Evolutionary conservation across 2,797 vertebrate species (phyloP).

Genomic region (Hyperoplus lanceolatus): DNA sequence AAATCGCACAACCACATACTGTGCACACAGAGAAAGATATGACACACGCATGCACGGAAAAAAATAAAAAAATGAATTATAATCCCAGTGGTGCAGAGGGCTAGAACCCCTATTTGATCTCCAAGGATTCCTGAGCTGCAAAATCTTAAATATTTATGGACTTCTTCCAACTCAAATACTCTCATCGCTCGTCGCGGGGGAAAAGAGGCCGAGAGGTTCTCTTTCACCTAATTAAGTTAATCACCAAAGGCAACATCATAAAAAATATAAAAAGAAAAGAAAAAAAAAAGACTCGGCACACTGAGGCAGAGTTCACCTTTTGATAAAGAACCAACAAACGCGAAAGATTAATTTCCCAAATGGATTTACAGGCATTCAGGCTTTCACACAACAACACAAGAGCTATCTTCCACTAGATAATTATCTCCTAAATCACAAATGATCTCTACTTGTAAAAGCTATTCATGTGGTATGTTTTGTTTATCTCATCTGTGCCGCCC

Average conservation of each 20-base stretch:
- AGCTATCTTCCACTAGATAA: neutral
- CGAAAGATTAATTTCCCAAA: neutral
- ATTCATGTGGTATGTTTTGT: neutral
- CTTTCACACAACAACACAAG: neutral
- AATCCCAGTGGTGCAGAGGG: slow-evolving; percentile 39
- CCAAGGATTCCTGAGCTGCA: slow-evolving; percentile 51
- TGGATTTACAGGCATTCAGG: neutral
- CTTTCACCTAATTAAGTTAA: slow-evolving; percentile 33
- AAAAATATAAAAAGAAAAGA: neutral
- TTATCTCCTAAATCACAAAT: neutral
- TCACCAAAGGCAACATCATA: neutral
- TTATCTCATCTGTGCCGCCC: neutral
- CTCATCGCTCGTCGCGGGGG: neutral
- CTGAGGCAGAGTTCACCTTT: slow-evolving; percentile 24
- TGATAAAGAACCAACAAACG: slow-evolving; percentile 26
- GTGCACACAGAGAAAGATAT: neutral
- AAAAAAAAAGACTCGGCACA: neutral
- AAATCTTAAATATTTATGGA: slow-evolving; percentile 69
- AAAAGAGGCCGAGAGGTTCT: slow-evolving; percentile 14
- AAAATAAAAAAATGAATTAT: neutral
- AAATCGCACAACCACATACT: neutral
- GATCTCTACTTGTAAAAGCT: neutral
- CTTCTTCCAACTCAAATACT: slow-evolving; percentile 27
- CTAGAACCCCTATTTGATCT: slow-evolving; percentile 54
- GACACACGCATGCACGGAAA: neutral